Base-by-base conservation (phyloP, 2,113 vertebrate genomes). In the Mugil cephalus region DNA sequence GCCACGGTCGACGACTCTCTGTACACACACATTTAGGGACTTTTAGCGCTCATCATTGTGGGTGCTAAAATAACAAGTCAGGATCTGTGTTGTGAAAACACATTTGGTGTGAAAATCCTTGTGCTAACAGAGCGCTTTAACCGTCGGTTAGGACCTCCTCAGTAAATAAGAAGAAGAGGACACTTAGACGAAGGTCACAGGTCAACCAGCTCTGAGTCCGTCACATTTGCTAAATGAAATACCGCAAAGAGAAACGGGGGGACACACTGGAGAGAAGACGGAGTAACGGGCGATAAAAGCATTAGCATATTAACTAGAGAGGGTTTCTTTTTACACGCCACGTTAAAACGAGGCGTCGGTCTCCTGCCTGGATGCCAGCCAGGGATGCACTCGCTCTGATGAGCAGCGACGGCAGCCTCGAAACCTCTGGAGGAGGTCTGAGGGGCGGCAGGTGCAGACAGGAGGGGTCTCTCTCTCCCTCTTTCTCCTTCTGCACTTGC, bases 271-370 rank as follows among this genome's bases (percentile, higher is more conserved):
- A 72, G 58, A 50, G 69, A 56, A 43, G 40, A 38, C 42, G 2
- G 18, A 70, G 50, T 52, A 36, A 60, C 65, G 58, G 11, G 39
- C 42, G 69, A 85, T 69, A 47, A 80, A 64, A 68, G 61, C 58
- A 90, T 91, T 90, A 88, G 88, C 89, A 89, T 91, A 87, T 92
- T 89, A 92, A 91, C 90, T 78, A 86, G 61, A 62, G 8, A 11
- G 3, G 58, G 61, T 73, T 83, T 88, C 75, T 74, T 61, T 84
- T 90, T 86, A 78, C 74, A 78, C 66, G 76, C 66, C 30, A 45
- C 78, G 43, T 67, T 58, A 56, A 76, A 51, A 65, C 14, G 50
- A 52, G 73, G 70, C 56, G 46, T 35, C 60, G 9, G 51, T 47
- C 80, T 80, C 15, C 51, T 53, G 35, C 43, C 59, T 92, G 93